phyloP scores from a whole-genome alignment of 64 coral and sea anemone species.

The Stichodactyla mertensii region DNA sequence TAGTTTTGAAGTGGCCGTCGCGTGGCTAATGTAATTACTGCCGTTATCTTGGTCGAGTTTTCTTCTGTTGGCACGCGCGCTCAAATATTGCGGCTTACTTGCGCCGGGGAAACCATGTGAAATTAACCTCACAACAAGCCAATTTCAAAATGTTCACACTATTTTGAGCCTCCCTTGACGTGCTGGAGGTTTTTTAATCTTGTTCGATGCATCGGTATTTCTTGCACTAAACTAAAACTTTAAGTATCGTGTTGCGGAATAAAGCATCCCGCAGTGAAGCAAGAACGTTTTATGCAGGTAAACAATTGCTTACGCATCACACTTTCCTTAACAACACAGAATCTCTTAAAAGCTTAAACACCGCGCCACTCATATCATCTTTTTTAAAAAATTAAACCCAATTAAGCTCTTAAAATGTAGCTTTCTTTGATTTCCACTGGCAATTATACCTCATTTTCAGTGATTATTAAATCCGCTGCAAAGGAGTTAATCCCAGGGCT shows the following conservation, averaged over 20 bases:
- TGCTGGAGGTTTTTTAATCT: background rate
- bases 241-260: background rate
- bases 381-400: conserved; percentile 15
- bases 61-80: background rate
- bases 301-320: background rate
- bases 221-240: background rate
- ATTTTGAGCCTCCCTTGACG: background rate
- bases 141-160: background rate
- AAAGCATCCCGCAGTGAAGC: background rate
- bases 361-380: background rate
- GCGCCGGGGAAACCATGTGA: background rate
- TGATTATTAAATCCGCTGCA: background rate
- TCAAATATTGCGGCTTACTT: background rate
- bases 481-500: background rate
- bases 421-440: background rate
- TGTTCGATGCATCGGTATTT: background rate
- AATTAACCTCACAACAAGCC: background rate
- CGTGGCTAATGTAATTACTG: conserved; percentile 4
- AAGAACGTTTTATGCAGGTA: background rate
- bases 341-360: background rate
- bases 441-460: conserved; percentile 10
- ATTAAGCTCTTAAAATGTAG: conserved; percentile 20
- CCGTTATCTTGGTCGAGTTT: background rate
- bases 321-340: conserved; percentile 3
- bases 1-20: background rate